Conservation (phyloP, 2,113 vertebrate genomes). For the Nothoprocta pentlandii region DNA sequence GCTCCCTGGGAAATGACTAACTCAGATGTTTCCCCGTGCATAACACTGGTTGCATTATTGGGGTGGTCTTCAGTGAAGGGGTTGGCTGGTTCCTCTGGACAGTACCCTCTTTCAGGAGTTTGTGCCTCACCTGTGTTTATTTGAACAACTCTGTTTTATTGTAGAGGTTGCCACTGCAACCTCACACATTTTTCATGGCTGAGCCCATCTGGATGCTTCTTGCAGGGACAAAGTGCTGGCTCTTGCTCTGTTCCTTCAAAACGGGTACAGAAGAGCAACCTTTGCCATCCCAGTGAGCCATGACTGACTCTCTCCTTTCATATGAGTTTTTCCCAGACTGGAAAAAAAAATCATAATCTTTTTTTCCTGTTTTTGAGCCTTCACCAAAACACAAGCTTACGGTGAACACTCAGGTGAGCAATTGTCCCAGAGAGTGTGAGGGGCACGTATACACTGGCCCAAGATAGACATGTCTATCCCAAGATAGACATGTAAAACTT, state of each 20-base stretch:
- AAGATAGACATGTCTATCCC: not conserved
- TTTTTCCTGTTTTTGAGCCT: not conserved
- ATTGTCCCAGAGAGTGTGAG: not conserved
- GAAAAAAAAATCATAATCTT: not conserved
- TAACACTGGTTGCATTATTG: not conserved
- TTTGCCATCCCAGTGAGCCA: not conserved
- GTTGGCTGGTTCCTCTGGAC: not conserved
- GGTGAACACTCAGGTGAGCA: not conserved
- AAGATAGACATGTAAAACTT: not conserved
- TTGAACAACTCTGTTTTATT: not conserved
- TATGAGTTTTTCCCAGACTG: not conserved
- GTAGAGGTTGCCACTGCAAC: not conserved
- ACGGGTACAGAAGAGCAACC: not conserved
- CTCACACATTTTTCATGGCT: accelerated
- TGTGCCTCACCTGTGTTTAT: not conserved
- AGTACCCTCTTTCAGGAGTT: not conserved
- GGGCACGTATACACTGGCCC: not conserved
- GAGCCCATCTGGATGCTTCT: not conserved
- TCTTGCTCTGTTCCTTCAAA: not conserved
- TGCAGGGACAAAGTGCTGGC: not conserved
- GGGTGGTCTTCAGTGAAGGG: not conserved
- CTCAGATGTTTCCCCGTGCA: not conserved
- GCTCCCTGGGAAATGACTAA: not conserved
- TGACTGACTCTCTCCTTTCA: not conserved
- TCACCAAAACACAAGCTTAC: not conserved